Percentiles rank a stretch among this genome's conserved stretches.
Conservation (phyloP, 2,797 vertebrate species). For the Cirrhinus molitorella region DNA sequence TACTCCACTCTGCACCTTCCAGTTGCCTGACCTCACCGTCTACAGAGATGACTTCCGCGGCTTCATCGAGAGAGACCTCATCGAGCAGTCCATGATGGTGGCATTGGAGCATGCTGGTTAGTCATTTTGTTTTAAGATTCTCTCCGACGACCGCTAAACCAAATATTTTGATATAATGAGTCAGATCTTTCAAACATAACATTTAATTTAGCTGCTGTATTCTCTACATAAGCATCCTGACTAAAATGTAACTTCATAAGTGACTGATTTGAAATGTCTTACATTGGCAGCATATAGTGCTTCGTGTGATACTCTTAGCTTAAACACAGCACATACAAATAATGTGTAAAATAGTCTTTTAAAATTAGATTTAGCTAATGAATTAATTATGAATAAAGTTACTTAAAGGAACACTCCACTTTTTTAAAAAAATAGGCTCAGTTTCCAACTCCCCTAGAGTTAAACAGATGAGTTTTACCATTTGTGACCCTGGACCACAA, state of each 20-base stretch:
- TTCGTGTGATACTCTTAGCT: neutral
- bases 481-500: no score
- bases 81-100: constrained; percentile 98
- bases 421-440: no score
- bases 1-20: constrained; percentile 96
- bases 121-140: constrained; percentile 50
- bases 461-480: no score
- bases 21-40: constrained; percentile 94
- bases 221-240: neutral
- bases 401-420: no score
- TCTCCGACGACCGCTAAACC: neutral
- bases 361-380: neutral
- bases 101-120: constrained; percentile 94
- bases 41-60: constrained; percentile 93
- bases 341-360: neutral
- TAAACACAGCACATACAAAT: neutral
- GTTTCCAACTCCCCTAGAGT: no score
- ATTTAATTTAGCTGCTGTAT: constrained; percentile 2
- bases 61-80: constrained; percentile 96
- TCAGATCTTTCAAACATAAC: neutral
- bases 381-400: neutral
- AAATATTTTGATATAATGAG: neutral
- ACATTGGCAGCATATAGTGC: neutral
- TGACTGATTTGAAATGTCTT: neutral
- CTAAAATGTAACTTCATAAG: constrained; percentile 3